Evolutionary conservation across 2,797 vertebrate species (phyloP).

Genomic region (Crax fasciolata): DNA sequence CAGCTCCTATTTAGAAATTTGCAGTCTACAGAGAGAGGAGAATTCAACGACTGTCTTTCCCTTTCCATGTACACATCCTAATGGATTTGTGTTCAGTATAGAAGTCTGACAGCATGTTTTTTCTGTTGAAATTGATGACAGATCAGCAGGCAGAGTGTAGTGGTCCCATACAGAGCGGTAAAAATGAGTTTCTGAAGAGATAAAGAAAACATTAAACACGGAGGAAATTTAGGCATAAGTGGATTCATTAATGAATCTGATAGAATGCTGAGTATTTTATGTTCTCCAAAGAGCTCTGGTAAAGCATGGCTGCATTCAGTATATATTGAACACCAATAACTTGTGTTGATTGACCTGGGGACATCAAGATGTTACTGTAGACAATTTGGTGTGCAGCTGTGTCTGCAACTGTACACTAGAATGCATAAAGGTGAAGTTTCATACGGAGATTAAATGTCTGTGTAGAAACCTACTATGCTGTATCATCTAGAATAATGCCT

Average conservation of each 20-base stretch:
- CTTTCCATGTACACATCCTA: not conserved
- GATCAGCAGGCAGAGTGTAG: not conserved
- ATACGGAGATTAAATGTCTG: constrained; percentile 25
- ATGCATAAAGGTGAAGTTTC: not conserved
- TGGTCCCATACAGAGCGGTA: not conserved
- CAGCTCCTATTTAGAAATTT: constrained; percentile 5
- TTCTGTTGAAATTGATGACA: not conserved
- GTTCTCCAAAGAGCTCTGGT: not conserved
- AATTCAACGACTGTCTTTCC: not conserved
- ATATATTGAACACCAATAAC: not conserved
- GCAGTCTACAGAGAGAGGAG: not conserved
- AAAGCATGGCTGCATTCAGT: not conserved
- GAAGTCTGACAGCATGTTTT: not conserved
- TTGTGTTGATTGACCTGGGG: not conserved
- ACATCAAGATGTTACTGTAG: not conserved
- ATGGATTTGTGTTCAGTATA: not conserved
- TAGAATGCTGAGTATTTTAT: not conserved
- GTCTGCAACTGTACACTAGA: not conserved
- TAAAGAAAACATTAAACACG: not conserved
- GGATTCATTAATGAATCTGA: not conserved
- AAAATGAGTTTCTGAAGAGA: not conserved
- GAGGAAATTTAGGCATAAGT: not conserved
- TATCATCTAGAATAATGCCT: constrained; percentile 21
- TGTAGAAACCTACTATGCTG: not conserved
- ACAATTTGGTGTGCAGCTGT: not conserved